A percentile compares a stretch with the other conserved stretches of the same genome.
Conservation (phyloP, 2,113 vertebrate species). For the Scopus umbretta region DNA sequence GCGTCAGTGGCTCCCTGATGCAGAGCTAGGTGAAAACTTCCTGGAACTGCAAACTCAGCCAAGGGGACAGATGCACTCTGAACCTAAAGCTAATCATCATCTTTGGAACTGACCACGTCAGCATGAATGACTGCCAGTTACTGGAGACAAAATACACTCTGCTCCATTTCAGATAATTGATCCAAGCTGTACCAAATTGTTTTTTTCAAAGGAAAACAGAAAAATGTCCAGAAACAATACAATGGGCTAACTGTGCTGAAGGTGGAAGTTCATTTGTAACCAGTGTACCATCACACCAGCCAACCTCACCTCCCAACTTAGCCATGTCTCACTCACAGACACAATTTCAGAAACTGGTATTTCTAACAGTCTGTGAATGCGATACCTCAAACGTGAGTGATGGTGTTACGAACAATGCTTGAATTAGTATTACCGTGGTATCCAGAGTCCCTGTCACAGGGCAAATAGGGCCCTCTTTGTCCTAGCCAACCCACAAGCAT, state of each 20-base stretch:
- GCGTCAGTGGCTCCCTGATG: not conserved
- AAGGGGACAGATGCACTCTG: not conserved
- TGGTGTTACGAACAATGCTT: not conserved
- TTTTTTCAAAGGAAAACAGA: not conserved
- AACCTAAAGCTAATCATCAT: not conserved
- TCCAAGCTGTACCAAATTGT: accelerated
- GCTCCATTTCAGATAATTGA: not conserved
- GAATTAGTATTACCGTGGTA: not conserved
- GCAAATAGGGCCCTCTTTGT: not conserved
- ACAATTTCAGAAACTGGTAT: not conserved
- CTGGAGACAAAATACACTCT: not conserved
- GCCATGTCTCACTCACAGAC: not conserved
- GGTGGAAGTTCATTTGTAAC: not conserved
- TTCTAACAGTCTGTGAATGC: not conserved
- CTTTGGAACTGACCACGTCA: not conserved
- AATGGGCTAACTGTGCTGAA: not conserved
- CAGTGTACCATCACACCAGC: not conserved
- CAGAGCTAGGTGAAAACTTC: not conserved
- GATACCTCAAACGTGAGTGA: not conserved
- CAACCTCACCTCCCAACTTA: not conserved
- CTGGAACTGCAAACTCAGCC: not conserved
- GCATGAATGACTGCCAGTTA: not conserved
- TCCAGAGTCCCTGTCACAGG: not conserved
- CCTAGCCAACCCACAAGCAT: not conserved
- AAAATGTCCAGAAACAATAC: not conserved